Base-by-base conservation (phyloP, 92 coral and sea anemone species). In the Porites divaricata region DNA sequence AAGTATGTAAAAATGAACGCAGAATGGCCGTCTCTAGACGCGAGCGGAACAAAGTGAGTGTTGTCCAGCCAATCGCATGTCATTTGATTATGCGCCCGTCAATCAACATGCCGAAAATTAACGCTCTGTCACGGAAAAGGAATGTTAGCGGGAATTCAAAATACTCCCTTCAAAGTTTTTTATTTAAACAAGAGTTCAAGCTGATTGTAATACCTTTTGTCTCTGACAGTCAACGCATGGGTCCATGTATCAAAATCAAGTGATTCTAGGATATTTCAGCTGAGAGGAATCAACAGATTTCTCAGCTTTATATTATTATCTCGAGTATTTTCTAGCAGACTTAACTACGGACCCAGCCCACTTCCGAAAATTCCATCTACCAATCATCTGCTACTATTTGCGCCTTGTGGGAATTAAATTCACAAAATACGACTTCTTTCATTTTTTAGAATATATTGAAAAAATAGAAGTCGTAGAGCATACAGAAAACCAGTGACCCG, bases 61-160 rank as follows among this genome's bases (percentile, higher is more conserved):
- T 54, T 74, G 50, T 35, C n/a, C 78, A 87, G 67, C 98, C 98
- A 94, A 94, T 94, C 94, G 86, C 67, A 82, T 76, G 85, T 83
- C 81, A 85, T 84, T 83, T 76, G 75, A 26, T 77, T 75, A 78
- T 53, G 64, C 75, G 41, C 53, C 93, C 87, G 98, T 90, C 98
- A 94, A 94, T 94, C 98, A 91, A 74, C 75, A 65, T 50, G 14
- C 82, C 91, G 84, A 90, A 87, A 75, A 85, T 84, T 78, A 79
- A 89, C 83, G 80, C 86, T 73, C 93, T 68, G 89, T 91, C 95
- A 91, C 91, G 67, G 59, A 75, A 19, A 71, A 89, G 85, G 91
- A 94, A 94, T 91, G 95, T 78, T 69, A 72, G 86, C 72, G 79
- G 86, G 86, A 70, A 72, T 82, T 59, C 70, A 19, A 59, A 82